Evolutionary conservation across 2,797 vertebrate genomes (phyloP).

Genomic region (Cygnus olor): DNA sequence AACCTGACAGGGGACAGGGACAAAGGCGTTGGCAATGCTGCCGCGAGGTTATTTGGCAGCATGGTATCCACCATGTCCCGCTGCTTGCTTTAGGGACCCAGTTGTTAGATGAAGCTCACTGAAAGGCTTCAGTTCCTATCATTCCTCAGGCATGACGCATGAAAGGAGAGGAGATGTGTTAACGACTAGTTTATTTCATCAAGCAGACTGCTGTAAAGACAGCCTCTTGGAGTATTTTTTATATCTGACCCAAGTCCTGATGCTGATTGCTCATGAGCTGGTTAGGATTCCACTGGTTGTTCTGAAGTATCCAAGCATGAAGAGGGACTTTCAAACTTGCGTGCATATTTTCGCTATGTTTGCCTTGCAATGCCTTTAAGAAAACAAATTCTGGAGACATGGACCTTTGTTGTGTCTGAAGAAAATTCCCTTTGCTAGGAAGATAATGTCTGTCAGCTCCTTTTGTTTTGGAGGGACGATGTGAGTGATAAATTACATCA

Average conservation of each 20-base stretch:
- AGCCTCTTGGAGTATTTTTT: not conserved
- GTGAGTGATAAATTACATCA: not conserved
- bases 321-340: not conserved
- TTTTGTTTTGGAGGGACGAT: not conserved
- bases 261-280: not conserved
- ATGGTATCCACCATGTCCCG: rapidly evolving
- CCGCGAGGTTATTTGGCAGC: not conserved
- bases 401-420: not conserved
- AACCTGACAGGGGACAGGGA: not conserved
- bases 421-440: not conserved
- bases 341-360: not conserved
- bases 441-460: not conserved
- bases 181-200: not conserved
- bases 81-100: not conserved
- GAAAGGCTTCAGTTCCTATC: not conserved
- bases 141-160: not conserved
- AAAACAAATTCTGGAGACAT: not conserved
- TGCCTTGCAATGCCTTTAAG: not conserved
- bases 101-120: not conserved
- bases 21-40: not conserved
- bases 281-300: not conserved
- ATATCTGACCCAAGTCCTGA: rapidly evolving
- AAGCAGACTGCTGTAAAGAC: not conserved
- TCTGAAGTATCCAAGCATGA: not conserved
- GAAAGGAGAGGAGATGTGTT: not conserved